Evolutionary conservation across 2,888 invertebrate species (phyloP).

Genomic region (Dasypolia templi): DNA sequence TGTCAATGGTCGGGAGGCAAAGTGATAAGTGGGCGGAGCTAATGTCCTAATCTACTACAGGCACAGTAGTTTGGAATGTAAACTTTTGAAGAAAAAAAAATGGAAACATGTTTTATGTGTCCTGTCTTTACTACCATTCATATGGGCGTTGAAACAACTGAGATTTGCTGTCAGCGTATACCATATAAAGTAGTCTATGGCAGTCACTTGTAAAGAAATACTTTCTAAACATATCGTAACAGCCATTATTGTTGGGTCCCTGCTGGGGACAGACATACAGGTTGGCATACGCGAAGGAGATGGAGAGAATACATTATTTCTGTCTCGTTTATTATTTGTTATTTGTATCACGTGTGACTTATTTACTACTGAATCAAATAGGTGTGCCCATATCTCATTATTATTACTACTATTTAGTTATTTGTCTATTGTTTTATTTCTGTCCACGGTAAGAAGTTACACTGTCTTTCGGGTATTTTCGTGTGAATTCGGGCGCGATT

Average conservation of each 20-base stretch:
- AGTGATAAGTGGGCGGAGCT: not conserved
- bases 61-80: not conserved
- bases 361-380: not conserved
- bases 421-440: not conserved
- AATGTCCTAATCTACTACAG: not conserved
- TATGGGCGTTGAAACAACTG: not conserved
- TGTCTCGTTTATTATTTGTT: not conserved
- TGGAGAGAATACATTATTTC: not conserved
- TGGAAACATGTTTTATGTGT: too few species aligned
- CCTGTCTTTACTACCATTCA: too few species aligned
- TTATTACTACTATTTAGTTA: not conserved
- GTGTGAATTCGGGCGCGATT: not conserved
- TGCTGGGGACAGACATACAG: not conserved
- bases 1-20: not conserved
- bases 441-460: not conserved
- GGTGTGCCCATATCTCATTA: not conserved
- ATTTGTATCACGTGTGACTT: too few species aligned
- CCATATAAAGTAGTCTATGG: not conserved
- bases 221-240: not conserved
- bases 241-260: not conserved
- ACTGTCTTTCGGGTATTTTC: conserved; percentile 2
- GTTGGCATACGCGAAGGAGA: not conserved
- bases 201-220: too few species aligned
- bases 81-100: too few species aligned
- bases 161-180: not conserved